Percentiles rank a stretch among this genome's conserved stretches.
phyloP scores from a whole-genome alignment of 1,140 invertebrate species.

The Philotrypesis tridentata region DNA sequence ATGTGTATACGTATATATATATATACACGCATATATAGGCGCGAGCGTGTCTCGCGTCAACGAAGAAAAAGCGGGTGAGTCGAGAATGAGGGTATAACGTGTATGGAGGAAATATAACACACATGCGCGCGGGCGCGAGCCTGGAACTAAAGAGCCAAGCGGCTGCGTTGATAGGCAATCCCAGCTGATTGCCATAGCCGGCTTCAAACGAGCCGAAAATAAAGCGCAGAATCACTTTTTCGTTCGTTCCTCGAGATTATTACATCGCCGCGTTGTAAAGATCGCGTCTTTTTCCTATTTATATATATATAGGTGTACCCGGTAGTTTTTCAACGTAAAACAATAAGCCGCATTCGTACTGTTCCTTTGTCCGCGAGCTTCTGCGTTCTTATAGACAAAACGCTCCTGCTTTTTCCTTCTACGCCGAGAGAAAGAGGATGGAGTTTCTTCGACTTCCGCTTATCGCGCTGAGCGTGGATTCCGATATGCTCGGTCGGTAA shows the following conservation, averaged over 20 bases:
- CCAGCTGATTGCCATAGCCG: constrained; percentile 68
- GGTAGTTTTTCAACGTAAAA: neutral
- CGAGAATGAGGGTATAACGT: constrained; percentile 11
- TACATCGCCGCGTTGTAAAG: neutral
- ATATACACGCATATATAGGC: neutral
- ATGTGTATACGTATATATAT: too few species aligned
- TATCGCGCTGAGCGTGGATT: neutral
- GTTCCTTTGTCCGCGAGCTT: neutral
- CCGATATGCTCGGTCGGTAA: neutral
- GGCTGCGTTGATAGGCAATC: constrained; percentile 71
- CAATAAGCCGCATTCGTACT: neutral
- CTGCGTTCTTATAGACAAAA: neutral
- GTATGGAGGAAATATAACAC: constrained; percentile 19
- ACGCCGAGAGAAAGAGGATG: neutral
- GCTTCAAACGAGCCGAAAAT: constrained; percentile 67
- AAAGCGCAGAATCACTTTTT: neutral
- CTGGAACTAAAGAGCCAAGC: constrained; percentile 52
- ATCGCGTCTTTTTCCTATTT: neutral
- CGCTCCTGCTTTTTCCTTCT: neutral
- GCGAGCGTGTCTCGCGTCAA: neutral
- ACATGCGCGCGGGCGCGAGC: neutral
- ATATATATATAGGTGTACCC: neutral
- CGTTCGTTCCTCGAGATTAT: neutral
- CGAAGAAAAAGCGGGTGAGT: constrained; percentile 8
- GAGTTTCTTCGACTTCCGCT: neutral